A percentile compares a stretch with the other conserved stretches of the same genome.
Conservation (phyloP, 2,797 vertebrate genomes). For the Chelidonichthys spinosus region DNA sequence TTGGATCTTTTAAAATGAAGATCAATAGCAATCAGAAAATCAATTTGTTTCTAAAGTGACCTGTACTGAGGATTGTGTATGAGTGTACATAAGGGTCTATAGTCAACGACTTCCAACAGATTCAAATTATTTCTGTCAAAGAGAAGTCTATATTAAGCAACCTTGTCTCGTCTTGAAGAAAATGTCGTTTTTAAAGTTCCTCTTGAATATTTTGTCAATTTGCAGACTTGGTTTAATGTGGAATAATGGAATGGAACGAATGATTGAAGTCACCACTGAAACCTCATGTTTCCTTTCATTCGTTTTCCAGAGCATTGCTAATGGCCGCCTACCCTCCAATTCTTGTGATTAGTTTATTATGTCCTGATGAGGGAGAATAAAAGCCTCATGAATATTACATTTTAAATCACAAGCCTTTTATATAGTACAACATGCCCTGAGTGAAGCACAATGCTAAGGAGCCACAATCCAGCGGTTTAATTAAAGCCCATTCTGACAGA, state of each 20-base stretch:
- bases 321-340: background rate
- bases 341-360: slow-evolving; percentile 1
- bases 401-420: background rate
- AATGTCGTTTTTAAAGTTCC: background rate
- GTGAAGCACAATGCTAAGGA: background rate
- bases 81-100: background rate
- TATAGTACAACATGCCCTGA: background rate
- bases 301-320: background rate
- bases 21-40: no score
- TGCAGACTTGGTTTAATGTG: background rate
- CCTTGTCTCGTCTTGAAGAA: background rate
- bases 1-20: no score
- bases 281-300: background rate
- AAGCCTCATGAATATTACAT: background rate
- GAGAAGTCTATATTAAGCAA: background rate
- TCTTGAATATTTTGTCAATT: background rate
- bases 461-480: background rate
- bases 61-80: background rate
- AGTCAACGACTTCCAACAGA: no score
- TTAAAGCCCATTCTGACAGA: slow-evolving; percentile 1
- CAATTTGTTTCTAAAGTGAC: background rate
- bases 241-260: background rate
- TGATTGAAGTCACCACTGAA: background rate
- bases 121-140: background rate
- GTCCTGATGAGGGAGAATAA: slow-evolving; percentile 2